Percentiles rank a stretch among this genome's conserved stretches.
Conservation (phyloP, 2,797 vertebrate species). For the Lacerta agilis region DNA sequence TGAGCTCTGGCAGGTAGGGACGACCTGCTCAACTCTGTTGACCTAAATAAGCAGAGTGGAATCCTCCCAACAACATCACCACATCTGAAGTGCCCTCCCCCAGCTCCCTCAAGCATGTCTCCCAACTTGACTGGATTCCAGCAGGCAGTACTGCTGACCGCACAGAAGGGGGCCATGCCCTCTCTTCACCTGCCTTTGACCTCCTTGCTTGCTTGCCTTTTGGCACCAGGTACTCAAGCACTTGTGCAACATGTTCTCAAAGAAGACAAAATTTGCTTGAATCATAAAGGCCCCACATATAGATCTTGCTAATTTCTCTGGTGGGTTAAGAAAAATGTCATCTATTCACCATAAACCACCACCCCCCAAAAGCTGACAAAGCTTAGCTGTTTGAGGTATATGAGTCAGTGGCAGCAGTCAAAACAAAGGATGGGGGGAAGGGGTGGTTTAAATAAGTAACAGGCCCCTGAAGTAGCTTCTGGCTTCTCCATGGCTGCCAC, state of each 20-base stretch:
- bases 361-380: neutral
- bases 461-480: conserved; percentile 37
- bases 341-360: neutral
- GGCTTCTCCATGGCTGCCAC: conserved; percentile 29
- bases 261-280: neutral
- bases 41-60: conserved; percentile 49
- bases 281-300: neutral
- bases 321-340: neutral
- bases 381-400: conserved; percentile 43
- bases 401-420: conserved; percentile 27
- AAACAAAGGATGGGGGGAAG: conserved; percentile 20
- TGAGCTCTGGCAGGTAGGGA: conserved; percentile 51
- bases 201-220: neutral
- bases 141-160: conserved; percentile 4
- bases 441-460: conserved; percentile 58
- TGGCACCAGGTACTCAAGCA: conserved; percentile 10
- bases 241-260: neutral
- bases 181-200: neutral
- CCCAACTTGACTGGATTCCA: conserved; percentile 43
- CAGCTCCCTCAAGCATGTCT: conserved; percentile 24
- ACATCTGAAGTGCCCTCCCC: neutral
- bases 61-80: conserved; percentile 33
- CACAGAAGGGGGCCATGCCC: neutral
- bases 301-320: conserved; percentile 23
- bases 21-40: conserved; percentile 44